Evolutionary conservation across 35 echinoderm and acorn worm genomes (phyloP), one percentile per base, ranked within the genome.

Genomic region (Eucidaris tribuloides): DNA sequence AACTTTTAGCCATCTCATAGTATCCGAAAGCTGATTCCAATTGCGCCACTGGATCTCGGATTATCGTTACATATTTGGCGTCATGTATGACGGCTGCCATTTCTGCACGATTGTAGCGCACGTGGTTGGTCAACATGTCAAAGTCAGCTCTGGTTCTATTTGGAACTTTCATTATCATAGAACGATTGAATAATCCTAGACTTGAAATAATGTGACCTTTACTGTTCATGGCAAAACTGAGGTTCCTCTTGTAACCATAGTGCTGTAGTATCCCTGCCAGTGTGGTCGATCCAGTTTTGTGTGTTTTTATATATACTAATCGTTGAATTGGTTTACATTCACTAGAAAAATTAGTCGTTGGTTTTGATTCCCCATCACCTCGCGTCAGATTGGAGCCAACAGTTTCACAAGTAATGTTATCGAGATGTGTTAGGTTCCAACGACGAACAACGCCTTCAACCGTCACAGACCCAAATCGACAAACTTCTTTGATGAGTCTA

Each of bases 201-300:
- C n/a, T 13, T 18, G 76, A 85, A 34, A 90, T 45, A 0, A 81
- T 42, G 37, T 85, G 87, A 33, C 23, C 29, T 9, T 46, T 42
- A n/a, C 19, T 54, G 25, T 38, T 65, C 32, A 89, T 13, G 25
- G 77, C 62, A 82, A 94, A 94, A 2, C 34, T 71, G 22, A 94
- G 61, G 61, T 94, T 89, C 14, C 82, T 44, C 0, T 27, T 14
- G 42, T 90, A 94, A 0, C 92, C 92, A 58, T 79, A 94, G 18
- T 78, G 57, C 58, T 94, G 60, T 42, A 90, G 58, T 20, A 94
- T 81, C 5, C 63, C 45, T 25, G 87, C 58, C 5, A 85, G 42
- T 1, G 92, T 90, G 15, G 92, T 76, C 46, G 87, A 90, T 38
- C 62, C 92, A 20, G 92, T 94, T 71, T 94, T 94, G 78, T 94